These are phyloP conservation scores for Enteromius treurensis DNA, from an alignment of 2,797 vertebrate genomes.

Conservation along the genomic window DNA sequence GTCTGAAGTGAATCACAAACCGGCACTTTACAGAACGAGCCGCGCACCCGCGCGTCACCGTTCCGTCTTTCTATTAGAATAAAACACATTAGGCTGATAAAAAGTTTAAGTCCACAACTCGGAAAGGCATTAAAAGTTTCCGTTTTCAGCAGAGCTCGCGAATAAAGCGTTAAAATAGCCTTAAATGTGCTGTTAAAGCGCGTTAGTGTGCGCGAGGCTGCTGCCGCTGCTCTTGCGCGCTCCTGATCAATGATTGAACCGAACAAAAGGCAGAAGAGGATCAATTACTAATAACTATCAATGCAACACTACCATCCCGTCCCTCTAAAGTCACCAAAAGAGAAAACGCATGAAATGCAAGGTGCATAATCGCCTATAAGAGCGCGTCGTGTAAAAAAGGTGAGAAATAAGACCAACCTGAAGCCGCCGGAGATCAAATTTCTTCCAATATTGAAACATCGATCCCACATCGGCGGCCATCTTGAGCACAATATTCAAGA, in stretches of 20 bases:
- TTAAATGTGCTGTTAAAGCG: conserved; percentile 6
- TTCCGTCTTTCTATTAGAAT: conserved; percentile 61
- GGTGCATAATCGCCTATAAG: conserved; percentile 44
- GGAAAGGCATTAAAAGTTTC: conserved; percentile 80
- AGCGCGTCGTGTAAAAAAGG: conserved; percentile 64
- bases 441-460: conserved; percentile 97
- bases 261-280: conserved; percentile 95
- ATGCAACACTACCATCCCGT: conserved; percentile 75
- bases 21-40: conserved; percentile 34
- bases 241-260: conserved; percentile 91
- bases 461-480: conserved; percentile 99
- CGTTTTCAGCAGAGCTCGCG: conserved; percentile 52
- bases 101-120: conserved; percentile 73
- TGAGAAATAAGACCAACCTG: conserved; percentile 87
- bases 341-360: conserved; percentile 35
- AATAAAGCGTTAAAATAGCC: conserved; percentile 36
- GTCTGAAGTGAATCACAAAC: conserved; percentile 33
- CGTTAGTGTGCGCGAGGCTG: conserved; percentile 60
- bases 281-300: conserved; percentile 97
- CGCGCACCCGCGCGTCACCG: conserved; percentile 58
- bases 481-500: conserved; percentile 92
- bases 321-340: conserved; percentile 50
- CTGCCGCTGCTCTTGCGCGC: conserved; percentile 50
- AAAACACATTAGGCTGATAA: conserved; percentile 66
- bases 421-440: conserved; percentile 94